Evolutionary conservation across 2,113 vertebrate genomes (phyloP), one percentile per base, ranked within the genome.

Genomic region (Cebus imitator): DNA sequence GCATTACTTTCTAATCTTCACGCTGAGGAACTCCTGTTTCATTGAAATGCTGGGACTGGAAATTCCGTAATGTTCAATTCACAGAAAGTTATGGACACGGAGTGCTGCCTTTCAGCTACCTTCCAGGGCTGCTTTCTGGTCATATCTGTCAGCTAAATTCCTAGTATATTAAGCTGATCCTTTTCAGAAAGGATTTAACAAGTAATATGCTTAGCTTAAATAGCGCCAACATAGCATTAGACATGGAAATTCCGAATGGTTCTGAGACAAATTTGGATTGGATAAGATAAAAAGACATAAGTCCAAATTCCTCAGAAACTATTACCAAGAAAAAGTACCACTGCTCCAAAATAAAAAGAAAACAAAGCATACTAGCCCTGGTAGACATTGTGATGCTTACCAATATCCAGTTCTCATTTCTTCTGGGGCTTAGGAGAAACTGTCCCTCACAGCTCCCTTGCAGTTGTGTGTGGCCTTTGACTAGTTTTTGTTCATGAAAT

Each of bases 181-280:
- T 87, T 92, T 81, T 72, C n/a, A 90, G 78, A 76, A 92, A 91
- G 48, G 85, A 94, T 80, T 94, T 91, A 48, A 50, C 75, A 72
- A 76, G n/a, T 58, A 70, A 66, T 81, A 86, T 48, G 21, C 40
- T 96, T 80, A 93, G 64, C 91, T 85, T 83, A 93, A 97, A 55
- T 88, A 75, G 55, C 87, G 50, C 32, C 37, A 93, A 50, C 18
- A 58, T 58, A 83, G 48, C 14, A 20, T 40, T 75, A 70, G 30
- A n/a, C 2, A 40, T 85, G 90, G 40, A 97, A 87, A 82, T 79
- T 93, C 87, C 80, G 48, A 80, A 21, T 3, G 10, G 90, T 86
- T 94, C 83, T 14, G 13, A 95, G 79, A 88, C 30, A 90, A 43
- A n/a, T 72, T 57, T 68, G 48, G 52, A 8, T 75, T 92, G 32